These are phyloP conservation scores for Prosapia bicincta DNA, from an alignment of 2,888 invertebrate genomes.

Conservation along the genomic window DNA sequence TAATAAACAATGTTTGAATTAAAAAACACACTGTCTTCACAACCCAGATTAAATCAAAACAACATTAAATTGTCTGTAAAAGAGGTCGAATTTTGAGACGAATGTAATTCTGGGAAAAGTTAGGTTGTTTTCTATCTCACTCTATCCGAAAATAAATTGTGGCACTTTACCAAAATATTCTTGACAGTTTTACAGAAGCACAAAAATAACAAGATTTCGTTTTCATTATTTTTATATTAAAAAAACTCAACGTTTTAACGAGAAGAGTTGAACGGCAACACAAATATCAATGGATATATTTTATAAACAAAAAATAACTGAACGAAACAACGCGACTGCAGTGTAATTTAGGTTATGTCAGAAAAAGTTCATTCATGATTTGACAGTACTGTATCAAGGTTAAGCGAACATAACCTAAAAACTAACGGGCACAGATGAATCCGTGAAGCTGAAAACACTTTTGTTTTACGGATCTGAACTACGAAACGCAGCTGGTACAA, in stretches of 20 bases:
- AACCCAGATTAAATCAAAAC: not conserved
- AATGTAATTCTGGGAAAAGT: not conserved
- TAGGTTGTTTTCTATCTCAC: conserved; percentile 21
- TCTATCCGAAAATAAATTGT: conserved; percentile 30
- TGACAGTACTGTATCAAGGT: conserved; percentile 8
- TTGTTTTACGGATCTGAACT: not conserved
- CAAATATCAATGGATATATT: not conserved
- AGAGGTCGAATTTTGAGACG: not conserved
- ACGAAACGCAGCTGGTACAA: conserved; percentile 6
- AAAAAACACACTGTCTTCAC: not conserved
- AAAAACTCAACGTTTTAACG: conserved; percentile 7
- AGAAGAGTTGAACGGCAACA: not conserved
- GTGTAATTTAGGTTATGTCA: not conserved
- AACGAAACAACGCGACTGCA: not conserved
- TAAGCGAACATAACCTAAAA: conserved; percentile 24
- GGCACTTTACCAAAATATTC: conserved; percentile 30
- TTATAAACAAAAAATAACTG: not conserved
- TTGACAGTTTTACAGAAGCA: conserved; percentile 16
- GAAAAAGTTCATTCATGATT: conserved; percentile 23
- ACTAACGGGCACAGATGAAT: not conserved
- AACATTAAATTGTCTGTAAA: not conserved
- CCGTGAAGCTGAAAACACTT: not conserved
- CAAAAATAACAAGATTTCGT: conserved; percentile 26
- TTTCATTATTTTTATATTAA: conserved; percentile 23
- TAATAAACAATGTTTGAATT: not conserved